Evolutionary conservation across 2,888 invertebrate genomes (phyloP), one percentile per base, ranked within the genome.

Genomic region (Xestia sexstrigata): DNA sequence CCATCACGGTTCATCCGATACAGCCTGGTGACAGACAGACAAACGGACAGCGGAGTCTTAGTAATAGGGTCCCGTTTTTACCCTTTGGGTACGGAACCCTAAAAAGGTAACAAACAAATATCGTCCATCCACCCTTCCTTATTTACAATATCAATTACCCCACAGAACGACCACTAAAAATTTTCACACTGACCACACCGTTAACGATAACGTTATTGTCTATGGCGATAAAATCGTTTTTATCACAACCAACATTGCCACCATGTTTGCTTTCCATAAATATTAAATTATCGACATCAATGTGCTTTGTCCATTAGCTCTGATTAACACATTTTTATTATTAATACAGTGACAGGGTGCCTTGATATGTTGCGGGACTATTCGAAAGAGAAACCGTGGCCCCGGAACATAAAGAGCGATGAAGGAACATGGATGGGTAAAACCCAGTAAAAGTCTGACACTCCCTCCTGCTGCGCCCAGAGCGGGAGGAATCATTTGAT

Each of bases 241-340:
- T 84, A 88, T 80, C 76, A 79, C 76, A 52, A 7, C 69, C 72
- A 52, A 9, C 67, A 78, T 69, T 70, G 70, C 85, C 76, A 82
- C 77, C 69, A 67, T 78, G 73, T 88, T 81, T 78, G 84, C 55
- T 81, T 72, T 69, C 78, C 75, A 87, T 88, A 84, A 81, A 83
- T 85, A 81, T 71, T 72, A 63, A 80, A 79, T 74, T 68, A 76
- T 81, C 78, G 39, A 1, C 84, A 76, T 81, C 76, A 76, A 65
- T 55, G 65, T 76, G 71, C 69, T 60, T 15, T 49, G 67, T 47
- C 83, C 79, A 85, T 85, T 81, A 79, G 23, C 68, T 49, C 35
- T 71, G 70, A 79, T 81, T 80, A 85, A 65, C 70, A 55, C 39
- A 58, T 26, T 45, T 20, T 47, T 63, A 66, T 74, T 63, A 58